Base-by-base conservation (phyloP, 2,888 invertebrate genomes). In the Ichneumon xanthorius region DNA sequence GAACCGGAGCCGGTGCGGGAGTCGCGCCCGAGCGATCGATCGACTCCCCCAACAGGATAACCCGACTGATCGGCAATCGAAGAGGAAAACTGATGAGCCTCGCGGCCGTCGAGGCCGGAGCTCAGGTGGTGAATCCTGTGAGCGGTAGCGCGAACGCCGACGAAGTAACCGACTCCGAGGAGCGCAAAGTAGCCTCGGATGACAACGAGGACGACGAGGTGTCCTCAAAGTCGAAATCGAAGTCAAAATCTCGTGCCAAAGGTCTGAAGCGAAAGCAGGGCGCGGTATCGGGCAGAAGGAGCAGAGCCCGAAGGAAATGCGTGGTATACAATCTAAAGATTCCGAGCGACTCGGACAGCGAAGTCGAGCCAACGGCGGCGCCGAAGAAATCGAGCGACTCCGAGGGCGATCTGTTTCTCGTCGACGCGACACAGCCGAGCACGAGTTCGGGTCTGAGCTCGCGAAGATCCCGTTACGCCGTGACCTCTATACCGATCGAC, bases 21-120 rank as follows among this genome's bases (percentile, higher is more conserved):
- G 88, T 90, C 2, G 88, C 89, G 11, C 90, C 91, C 0, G 93
- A 93, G 70, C 87, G 92, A 22, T 89, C 92, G 1, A 88, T 91
- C 16, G 93, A 96, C 53, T 96, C 95, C 76, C 95, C 96, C 0
- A 97, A 97, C 93, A 95, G 97, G 86, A 96, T 97, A 89, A 96
- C 97, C 26, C 96, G 96, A 87, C 94, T 97, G 71, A 97, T 97
- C 80, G 96, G 97, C 3, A 96, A 96, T 86, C 96, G 97, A 79
- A 95, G 97, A 72, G 95, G 96, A 67, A 96, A 96, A 79, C 94
- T 96, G 55, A 94, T 96, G 72, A 96, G 96, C 85, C 93, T 96
- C 89, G 96, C 97, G 7, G 90, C 92, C 0, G 86, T 92, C 78
- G 92, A 92, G 68, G 89, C 89, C 53, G 90, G 88, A 2, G 80